Conservation (phyloP, 2,888 invertebrate species). For the Cerastoderma edule region DNA sequence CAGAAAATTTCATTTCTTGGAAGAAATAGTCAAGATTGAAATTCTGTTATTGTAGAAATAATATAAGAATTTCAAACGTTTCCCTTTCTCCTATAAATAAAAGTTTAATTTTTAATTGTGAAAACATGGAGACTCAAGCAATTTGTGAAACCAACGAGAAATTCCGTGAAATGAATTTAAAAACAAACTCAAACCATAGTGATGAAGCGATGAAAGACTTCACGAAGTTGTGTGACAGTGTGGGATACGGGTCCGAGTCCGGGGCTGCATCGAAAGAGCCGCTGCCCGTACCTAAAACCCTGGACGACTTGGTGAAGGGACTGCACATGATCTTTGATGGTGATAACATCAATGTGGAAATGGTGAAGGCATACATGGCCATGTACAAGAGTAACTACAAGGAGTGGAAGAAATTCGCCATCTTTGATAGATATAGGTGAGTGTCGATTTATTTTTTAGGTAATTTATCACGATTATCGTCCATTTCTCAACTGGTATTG, state of each 20-base stretch:
- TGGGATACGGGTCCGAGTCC: neutral
- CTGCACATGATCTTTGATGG: conserved; percentile 91
- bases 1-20: no score
- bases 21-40: no score
- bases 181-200: neutral
- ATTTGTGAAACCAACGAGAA: conserved; percentile 7
- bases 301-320: conserved; percentile 84
- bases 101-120: no score
- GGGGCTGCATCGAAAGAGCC: neutral
- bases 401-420: conserved; percentile 97
- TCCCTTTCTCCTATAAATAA: no score
- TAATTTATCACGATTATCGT: neutral
- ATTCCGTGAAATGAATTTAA: neutral
- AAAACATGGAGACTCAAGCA: no score
- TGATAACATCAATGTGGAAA: conserved; percentile 94
- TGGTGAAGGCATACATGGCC: conserved; percentile 91
- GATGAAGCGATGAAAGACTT: neutral
- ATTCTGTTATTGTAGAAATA: no score
- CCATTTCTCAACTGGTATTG: neutral
- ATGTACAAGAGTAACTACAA: conserved; percentile 93
- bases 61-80: no score
- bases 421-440: conserved; percentile 95
- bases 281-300: conserved; percentile 60
- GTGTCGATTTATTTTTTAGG: conserved; percentile 41
- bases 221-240: conserved; percentile 10